Evolutionary conservation across 2,888 invertebrate species (phyloP), one percentile per base, ranked within the genome.

Genomic region (Odontocolon sp.): DNA sequence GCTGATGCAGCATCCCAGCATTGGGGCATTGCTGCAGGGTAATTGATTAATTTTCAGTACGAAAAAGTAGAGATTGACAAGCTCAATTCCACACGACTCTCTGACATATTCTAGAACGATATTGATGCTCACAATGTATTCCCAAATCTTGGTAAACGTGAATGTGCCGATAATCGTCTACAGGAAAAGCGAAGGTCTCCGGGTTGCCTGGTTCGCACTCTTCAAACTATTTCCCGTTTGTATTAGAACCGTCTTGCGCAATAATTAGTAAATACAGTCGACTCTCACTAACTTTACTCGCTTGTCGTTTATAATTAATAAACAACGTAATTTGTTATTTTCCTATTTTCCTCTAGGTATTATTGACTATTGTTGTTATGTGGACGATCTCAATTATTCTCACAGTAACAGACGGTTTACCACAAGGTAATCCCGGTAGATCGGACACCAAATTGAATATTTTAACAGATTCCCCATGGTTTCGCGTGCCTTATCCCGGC

Each of bases 21-120:
- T 82, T 97, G 97, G 97, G 95, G 95, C 9, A 94, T 97, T 68
- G 94, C 96, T 0, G 93, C 93, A 11, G 93, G 95, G 97, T 96
- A 89, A 16, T 21, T 33, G 1, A 31, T 59, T 23, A 4, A 40
- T 11, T 42, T 54, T 23, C 28, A n/a, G 40, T 3, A 11, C n/a
- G 1, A 16, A 61, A 45, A 28, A 8, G 8, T 14, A 6, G 31
- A 31, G 6, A 11, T 1, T 3, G 2, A 3, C 16, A n/a, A 11
- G 11, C 1, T 5, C 4, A 0, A 26, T 50, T 0, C 26, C 5
- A 11, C 6, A 11, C 23, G 11, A 0, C 11, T 11, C 4, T n/a
- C 40, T 11, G n/a, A 67, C 63, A 64, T 68, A 63, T 89, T 91
- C 21, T 91, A 95, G 95, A 82, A 96, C 96, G 0, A 94, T 96